A percentile compares a stretch with the other conserved stretches of the same genome.
Evolutionary conservation across 2,888 invertebrate genomes (phyloP).

Genomic region (Paralinhomoeus sp.): DNA sequence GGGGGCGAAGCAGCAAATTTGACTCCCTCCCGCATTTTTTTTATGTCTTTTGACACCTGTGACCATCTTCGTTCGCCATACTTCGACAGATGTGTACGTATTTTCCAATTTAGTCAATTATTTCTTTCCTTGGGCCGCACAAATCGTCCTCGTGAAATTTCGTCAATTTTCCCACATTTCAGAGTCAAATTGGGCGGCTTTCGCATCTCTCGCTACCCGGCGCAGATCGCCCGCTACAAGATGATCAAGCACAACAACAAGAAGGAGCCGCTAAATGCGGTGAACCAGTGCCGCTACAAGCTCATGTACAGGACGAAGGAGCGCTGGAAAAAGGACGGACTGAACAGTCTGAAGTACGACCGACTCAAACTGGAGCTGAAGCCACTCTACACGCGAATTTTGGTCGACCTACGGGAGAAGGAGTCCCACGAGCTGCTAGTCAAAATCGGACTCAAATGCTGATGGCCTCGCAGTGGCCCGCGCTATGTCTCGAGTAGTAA

Average conservation of each 20-base stretch:
- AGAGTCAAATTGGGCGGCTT: constrained; percentile 29
- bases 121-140: background rate
- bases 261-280: constrained; percentile 60
- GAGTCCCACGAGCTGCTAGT: constrained; percentile 1
- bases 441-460: no score
- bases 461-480: no score
- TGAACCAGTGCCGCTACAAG: constrained; percentile 21
- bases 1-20: no score
- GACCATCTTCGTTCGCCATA: no score
- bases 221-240: constrained; percentile 73
- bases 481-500: no score
- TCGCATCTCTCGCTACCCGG: constrained; percentile 72
- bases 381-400: constrained; percentile 5
- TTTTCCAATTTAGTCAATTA: background rate
- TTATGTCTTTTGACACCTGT: no score
- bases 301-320: constrained; percentile 27
- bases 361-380: constrained; percentile 3
- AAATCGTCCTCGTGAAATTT: background rate
- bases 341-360: constrained; percentile 28
- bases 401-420: constrained; percentile 5
- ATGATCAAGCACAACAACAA: constrained; percentile 91
- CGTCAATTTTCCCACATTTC: constrained; percentile 1
- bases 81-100: no score
- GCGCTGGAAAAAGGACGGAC: constrained; percentile 28
- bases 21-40: background rate